These are phyloP conservation scores for Pimpla rufipes DNA, from an alignment of 2,888 invertebrate genomes.

Conservation along the genomic window DNA sequence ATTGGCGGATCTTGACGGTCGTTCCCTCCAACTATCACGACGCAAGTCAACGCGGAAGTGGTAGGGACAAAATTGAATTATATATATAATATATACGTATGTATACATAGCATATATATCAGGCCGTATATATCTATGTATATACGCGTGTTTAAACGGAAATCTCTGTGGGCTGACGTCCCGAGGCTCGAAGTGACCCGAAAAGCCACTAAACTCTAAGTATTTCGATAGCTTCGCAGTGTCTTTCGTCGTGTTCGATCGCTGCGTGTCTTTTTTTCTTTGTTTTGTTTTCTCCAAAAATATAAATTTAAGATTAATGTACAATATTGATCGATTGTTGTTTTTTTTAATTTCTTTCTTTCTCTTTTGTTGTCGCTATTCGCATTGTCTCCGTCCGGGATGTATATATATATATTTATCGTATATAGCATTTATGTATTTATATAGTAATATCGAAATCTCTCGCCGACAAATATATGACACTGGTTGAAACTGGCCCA, in stretches of 20 bases:
- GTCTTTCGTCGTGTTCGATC: slow-evolving; percentile 54
- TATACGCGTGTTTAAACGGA: slow-evolving; percentile 55
- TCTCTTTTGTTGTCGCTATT: slow-evolving; percentile 19
- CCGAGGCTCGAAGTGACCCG: slow-evolving; percentile 22
- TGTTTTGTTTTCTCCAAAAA: slow-evolving; percentile 81
- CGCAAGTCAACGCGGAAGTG: slow-evolving; percentile 75
- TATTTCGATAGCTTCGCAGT: slow-evolving; percentile 42
- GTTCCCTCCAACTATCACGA: slow-evolving; percentile 71
- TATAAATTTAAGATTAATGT: slow-evolving; percentile 82
- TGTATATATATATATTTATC: slow-evolving; percentile 30
- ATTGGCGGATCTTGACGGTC: slow-evolving; percentile 34
- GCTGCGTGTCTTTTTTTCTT: slow-evolving; percentile 60
- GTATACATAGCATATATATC: slow-evolving; percentile 54
- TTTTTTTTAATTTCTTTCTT: slow-evolving; percentile 48
- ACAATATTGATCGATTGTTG: slow-evolving; percentile 71
- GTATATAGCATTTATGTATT: slow-evolving; percentile 31
- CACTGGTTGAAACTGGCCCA: slow-evolving; percentile 36
- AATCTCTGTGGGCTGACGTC: slow-evolving; percentile 28
- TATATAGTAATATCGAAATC: slow-evolving; percentile 49
- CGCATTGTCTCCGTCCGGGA: slow-evolving; percentile 34
- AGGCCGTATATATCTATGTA: slow-evolving; percentile 63
- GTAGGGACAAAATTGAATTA: slow-evolving; percentile 70
- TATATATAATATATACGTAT: slow-evolving; percentile 54
- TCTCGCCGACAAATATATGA: slow-evolving; percentile 39
- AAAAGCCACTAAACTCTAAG: slow-evolving; percentile 44